Percentiles rank a stretch among this genome's conserved stretches.
Conservation (phyloP, 2,113 vertebrate genomes). For the Rhinoptilus africanus region DNA sequence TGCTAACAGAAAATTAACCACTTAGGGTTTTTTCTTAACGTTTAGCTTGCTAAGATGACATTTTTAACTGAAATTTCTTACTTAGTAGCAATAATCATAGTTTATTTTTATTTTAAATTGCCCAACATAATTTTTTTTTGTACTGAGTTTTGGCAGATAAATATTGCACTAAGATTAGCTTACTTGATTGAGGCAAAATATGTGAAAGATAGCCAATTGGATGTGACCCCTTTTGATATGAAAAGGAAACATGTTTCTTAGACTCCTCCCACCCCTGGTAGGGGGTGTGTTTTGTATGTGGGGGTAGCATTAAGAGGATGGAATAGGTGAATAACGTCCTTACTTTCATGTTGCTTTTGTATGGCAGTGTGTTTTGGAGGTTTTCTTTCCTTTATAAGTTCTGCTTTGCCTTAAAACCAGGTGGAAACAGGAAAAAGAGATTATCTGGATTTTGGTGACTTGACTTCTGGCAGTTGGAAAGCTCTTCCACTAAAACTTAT, state of each 20-base stretch:
- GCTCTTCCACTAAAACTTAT: slow-evolving; percentile 86
- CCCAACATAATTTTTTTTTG: background rate
- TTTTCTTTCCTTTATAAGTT: background rate
- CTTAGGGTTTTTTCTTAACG: background rate
- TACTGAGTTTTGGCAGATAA: background rate
- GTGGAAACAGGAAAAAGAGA: slow-evolving; percentile 79
- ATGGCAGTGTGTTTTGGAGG: background rate
- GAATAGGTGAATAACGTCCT: background rate
- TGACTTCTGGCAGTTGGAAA: slow-evolving; percentile 83
- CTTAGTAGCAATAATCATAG: background rate
- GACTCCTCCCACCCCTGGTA: background rate
- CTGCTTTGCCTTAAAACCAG: slow-evolving; percentile 65
- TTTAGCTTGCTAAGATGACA: background rate
- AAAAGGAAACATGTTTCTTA: background rate
- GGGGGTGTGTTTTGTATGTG: background rate
- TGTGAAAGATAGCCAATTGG: background rate
- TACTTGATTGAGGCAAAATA: background rate
- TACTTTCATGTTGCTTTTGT: background rate
- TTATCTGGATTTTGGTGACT: slow-evolving; percentile 90
- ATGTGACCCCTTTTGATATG: background rate
- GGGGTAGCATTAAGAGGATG: background rate
- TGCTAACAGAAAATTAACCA: background rate
- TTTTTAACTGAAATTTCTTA: background rate
- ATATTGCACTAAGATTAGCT: background rate
- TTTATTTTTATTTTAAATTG: background rate